Conservation (phyloP, 30 jellyfish, hydroid and myxozoan genomes). For the Turritopsis rubra region DNA sequence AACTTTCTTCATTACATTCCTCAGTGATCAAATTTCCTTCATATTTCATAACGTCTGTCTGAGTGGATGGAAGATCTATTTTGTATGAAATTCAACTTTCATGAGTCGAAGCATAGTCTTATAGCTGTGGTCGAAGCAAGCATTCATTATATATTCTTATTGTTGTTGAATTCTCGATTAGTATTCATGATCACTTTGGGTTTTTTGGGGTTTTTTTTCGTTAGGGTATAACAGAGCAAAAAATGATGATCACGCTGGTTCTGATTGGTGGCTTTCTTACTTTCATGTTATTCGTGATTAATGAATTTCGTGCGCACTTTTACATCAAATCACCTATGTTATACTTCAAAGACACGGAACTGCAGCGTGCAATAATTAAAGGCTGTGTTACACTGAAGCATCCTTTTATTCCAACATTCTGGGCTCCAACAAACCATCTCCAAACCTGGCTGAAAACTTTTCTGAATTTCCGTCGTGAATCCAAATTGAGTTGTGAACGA, state of each 20-base stretch:
- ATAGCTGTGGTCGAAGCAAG: no score
- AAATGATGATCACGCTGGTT: constrained; percentile 3
- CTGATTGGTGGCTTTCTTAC: background rate
- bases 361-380: background rate
- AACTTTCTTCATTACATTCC: background rate
- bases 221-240: background rate
- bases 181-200: no score
- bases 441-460: constrained; percentile 33
- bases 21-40: background rate
- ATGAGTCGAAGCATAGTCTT: background rate
- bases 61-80: background rate
- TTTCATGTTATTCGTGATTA: background rate
- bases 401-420: constrained; percentile 67
- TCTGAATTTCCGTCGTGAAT: background rate
- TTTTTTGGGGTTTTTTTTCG: background rate
- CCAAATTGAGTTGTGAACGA: background rate
- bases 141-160: no score
- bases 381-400: constrained; percentile 23
- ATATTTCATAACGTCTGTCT: background rate
- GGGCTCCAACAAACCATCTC: constrained; percentile 65
- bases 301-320: constrained; percentile 11
- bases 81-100: background rate
- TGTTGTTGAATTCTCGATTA: no score
- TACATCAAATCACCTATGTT: constrained; percentile 11
- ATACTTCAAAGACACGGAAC: constrained; percentile 13